Conservation (phyloP, 92 coral and sea anemone genomes). For the Scolanthus callimorphus region DNA sequence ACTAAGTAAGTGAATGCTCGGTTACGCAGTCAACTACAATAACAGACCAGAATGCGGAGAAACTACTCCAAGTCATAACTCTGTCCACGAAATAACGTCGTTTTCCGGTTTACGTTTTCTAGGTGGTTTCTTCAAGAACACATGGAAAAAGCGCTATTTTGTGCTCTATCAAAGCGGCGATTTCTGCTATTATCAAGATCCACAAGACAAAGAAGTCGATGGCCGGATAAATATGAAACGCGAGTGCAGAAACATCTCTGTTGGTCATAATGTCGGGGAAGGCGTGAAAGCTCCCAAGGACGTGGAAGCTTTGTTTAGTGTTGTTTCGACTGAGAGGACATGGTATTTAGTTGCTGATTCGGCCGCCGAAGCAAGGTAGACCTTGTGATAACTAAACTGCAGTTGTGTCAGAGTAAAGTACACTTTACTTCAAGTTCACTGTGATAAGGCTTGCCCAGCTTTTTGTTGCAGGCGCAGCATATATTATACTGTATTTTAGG, state of each 20-base stretch:
- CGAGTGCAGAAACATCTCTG: constrained; percentile 75
- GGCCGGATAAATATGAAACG: constrained; percentile 83
- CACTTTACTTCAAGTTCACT: too few relatives aligned
- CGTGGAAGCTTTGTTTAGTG: constrained; percentile 70
- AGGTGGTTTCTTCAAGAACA: constrained; percentile 95
- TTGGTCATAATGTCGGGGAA: constrained; percentile 73
- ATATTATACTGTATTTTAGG: too few relatives aligned
- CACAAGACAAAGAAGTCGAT: constrained; percentile 77
- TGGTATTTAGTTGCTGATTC: constrained; percentile 86
- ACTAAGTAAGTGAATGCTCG: constrained; percentile 56
- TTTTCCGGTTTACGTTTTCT: neutral
- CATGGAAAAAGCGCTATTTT: constrained; percentile 93
- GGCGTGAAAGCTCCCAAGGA: constrained; percentile 82
- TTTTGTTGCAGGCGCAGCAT: too few relatives aligned
- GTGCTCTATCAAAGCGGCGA: constrained; percentile 92
- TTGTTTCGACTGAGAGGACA: constrained; percentile 79
- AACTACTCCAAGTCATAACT: neutral
- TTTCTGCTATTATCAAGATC: constrained; percentile 83
- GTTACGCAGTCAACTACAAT: neutral
- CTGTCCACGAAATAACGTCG: neutral
- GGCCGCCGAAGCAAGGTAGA: constrained; percentile 86
- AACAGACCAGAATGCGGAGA: neutral
- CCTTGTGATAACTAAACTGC: too few relatives aligned
- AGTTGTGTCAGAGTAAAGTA: too few relatives aligned
- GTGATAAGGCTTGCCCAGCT: too few relatives aligned